Evolutionary conservation across 2,888 invertebrate genomes (phyloP), one percentile per base, ranked within the genome.

Genomic region (Herminia tarsipennalis): DNA sequence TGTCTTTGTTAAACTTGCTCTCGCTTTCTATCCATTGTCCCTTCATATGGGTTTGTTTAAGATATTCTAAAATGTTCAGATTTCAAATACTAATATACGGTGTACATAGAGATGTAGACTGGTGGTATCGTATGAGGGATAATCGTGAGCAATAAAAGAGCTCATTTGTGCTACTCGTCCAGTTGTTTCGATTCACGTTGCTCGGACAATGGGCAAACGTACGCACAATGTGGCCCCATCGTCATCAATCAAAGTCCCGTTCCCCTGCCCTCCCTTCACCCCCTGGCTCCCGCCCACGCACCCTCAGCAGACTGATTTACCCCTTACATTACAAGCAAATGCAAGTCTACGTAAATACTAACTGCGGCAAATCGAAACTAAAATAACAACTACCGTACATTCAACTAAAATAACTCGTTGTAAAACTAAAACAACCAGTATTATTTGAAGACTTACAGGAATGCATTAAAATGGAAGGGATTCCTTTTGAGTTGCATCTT

Each of bases 101-200:
- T 14, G 13, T 44, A 37, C 45, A 66, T 66, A 47, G 56, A 66
- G 69, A 68, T 60, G 55, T 66, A 61, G 44, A 44, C n/a, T 51
- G 64, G 49, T 57, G 64, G 65, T 69, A 61, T 66, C 62, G 36
- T 48, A 63, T 50, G 56, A 51, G 70, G 73, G 69, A 78, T 81
- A 79, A 79, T 76, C 73, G 75, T 70, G 35, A 60, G 74, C 71
- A 78, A 77, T 79, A 77, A 80, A 81, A 75, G 78, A 76, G 71
- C 81, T 80, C 78, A 77, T 79, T 82, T 78, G 66, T 68, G 70
- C 66, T 63, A 57, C 49, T 66, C 78, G 78, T 77, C 73, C 76
- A 81, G 83, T 87, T 83, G 86, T 86, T 87, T 86, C 84, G 81
- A 78, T 82, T 76, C 78, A 70, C 76, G 78, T 72, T 75, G 70